Evolutionary conservation across 2,113 vertebrate genomes (phyloP).

Genomic region (Raja brachyura): DNA sequence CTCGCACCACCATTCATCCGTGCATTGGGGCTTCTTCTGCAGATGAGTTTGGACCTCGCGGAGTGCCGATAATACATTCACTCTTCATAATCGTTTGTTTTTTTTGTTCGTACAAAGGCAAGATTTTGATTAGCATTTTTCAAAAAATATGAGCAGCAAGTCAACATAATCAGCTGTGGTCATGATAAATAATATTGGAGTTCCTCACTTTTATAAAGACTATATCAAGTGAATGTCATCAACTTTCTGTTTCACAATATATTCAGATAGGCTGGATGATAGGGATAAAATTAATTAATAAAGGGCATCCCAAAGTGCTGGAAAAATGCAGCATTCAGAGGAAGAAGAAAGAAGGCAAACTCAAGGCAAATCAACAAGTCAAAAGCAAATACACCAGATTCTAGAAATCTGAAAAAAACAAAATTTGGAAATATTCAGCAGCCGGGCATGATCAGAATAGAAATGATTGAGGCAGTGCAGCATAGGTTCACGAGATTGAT

Average conservation of each 20-base stretch:
- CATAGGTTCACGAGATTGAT: no score
- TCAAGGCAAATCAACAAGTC: not conserved
- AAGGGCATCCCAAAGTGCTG: not conserved
- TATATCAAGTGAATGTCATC: not conserved
- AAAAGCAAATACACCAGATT: no score
- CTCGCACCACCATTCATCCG: no score
- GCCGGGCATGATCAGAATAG: no score
- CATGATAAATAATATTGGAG: not conserved
- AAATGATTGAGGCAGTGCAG: no score
- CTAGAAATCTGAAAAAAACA: no score
- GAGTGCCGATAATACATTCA: not conserved
- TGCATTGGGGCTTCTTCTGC: no score
- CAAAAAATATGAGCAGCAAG: not conserved
- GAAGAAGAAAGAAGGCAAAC: not conserved
- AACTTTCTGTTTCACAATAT: not conserved
- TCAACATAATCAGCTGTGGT: no score
- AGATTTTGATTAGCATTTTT: not conserved
- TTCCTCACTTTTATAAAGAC: not conserved
- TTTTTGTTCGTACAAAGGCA: not conserved
- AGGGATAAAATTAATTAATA: not conserved
- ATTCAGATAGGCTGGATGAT: not conserved
- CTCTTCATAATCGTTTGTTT: no score
- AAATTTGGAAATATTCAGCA: no score
- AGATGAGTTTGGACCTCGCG: no score
- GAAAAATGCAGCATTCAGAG: no score